A percentile compares a stretch with the other conserved stretches of the same genome.
Evolutionary conservation across 2,113 vertebrate genomes (phyloP).

Genomic region (Philantomba maxwellii): DNA sequence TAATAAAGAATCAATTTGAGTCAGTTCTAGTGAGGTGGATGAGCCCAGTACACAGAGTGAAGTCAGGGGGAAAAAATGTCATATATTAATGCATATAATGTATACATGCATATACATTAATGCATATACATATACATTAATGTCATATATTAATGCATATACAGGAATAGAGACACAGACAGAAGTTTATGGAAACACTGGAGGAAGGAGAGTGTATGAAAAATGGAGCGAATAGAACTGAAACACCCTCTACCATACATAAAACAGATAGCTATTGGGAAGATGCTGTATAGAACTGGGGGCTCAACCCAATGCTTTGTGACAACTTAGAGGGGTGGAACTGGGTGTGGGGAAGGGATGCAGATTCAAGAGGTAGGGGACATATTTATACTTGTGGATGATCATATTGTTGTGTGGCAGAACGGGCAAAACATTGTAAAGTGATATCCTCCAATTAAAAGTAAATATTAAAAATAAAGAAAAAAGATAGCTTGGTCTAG

Average conservation of each 20-base stretch:
- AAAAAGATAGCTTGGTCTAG: background rate
- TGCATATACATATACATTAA: too few species aligned
- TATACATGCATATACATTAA: too few species aligned
- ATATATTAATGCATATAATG: background rate
- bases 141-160: background rate
- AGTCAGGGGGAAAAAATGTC: fast-evolving
- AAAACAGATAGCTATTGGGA: background rate
- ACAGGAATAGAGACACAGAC: background rate
- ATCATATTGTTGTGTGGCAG: background rate
- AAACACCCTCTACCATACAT: background rate
- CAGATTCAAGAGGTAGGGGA: background rate
- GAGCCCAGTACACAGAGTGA: background rate
- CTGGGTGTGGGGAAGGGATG: background rate
- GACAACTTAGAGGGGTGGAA: background rate
- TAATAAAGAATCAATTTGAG: background rate
- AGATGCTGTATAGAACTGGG: background rate
- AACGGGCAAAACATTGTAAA: background rate
- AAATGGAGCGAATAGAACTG: background rate
- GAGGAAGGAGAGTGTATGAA: background rate
- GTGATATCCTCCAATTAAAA: background rate
- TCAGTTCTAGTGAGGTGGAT: background rate
- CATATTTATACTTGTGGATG: background rate
- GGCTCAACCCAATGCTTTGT: background rate
- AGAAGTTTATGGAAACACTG: background rate
- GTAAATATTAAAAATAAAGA: background rate